These are phyloP conservation scores for Avahi laniger DNA, from an alignment of 2,797 vertebrate species.

Conservation along the genomic window DNA sequence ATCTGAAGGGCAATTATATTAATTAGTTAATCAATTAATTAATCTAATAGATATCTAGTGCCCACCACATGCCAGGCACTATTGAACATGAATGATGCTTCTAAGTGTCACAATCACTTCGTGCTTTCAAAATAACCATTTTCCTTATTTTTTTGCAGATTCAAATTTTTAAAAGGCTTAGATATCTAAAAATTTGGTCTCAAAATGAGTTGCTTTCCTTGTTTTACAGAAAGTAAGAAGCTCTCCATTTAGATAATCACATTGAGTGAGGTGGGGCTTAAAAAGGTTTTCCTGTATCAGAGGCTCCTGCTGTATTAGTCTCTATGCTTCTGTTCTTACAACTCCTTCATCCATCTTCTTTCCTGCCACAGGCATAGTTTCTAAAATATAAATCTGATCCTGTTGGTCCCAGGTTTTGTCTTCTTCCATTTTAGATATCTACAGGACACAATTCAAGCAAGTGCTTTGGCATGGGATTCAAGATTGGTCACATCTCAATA, in stretches of 20 bases:
- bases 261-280: background rate
- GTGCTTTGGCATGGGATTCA: background rate
- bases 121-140: background rate
- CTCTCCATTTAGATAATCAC: background rate
- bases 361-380: background rate
- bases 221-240: background rate
- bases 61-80: background rate
- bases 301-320: background rate
- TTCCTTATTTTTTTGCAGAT: background rate
- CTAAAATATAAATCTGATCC: conserved; percentile 8
- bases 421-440: background rate
- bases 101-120: background rate
- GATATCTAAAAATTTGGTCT: background rate
- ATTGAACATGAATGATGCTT: background rate
- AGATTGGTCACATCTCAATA: background rate
- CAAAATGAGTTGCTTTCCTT: background rate
- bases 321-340: background rate
- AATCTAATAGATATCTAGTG: conserved; percentile 35
- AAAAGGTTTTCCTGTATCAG: background rate
- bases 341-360: background rate
- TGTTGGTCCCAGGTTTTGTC: background rate
- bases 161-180: background rate
- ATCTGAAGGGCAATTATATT: conserved; percentile 35
- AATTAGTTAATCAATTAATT: conserved; percentile 28
- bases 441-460: background rate